Conservation (phyloP, 2,113 vertebrate species). For the Pseudorhombus dupliciocellatus region DNA sequence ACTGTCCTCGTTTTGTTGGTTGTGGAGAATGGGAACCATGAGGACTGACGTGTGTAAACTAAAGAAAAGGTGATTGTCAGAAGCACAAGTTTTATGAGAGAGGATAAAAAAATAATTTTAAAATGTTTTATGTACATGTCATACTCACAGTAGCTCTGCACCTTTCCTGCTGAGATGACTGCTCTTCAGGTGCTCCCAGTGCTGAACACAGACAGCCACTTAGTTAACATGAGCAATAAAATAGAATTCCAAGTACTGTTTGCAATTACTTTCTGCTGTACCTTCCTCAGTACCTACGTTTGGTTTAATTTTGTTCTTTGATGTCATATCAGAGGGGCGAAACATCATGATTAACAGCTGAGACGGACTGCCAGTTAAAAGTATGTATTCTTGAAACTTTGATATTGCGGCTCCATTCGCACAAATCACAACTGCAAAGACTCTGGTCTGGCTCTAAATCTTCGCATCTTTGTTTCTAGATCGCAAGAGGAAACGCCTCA, state of each 20-base stretch:
- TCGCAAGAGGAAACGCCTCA: too few species aligned
- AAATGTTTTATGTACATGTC: neutral
- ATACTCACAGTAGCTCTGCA: slow-evolving; percentile 52
- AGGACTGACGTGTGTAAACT: neutral
- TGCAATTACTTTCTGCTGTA: neutral
- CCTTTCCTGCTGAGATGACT: slow-evolving; percentile 12
- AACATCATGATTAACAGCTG: too few species aligned
- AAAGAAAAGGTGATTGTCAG: neutral
- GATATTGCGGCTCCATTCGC: too few species aligned
- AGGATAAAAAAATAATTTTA: neutral
- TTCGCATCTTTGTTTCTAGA: too few species aligned
- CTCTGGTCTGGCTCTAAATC: too few species aligned
- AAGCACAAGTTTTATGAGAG: neutral
- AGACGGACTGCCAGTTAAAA: too few species aligned
- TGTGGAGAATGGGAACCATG: neutral
- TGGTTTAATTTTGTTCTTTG: too few species aligned
- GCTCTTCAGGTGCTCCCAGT: slow-evolving; percentile 13
- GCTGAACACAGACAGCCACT: slow-evolving; percentile 12
- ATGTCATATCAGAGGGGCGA: too few species aligned
- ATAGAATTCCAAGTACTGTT: neutral
- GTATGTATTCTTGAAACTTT: too few species aligned
- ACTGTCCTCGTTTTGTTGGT: neutral
- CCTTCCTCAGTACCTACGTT: neutral
- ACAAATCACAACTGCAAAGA: too few species aligned
- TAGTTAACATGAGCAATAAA: neutral